These are phyloP conservation scores for Diglossa brunneiventris DNA, from an alignment of 2,113 vertebrate genomes.

Conservation along the genomic window DNA sequence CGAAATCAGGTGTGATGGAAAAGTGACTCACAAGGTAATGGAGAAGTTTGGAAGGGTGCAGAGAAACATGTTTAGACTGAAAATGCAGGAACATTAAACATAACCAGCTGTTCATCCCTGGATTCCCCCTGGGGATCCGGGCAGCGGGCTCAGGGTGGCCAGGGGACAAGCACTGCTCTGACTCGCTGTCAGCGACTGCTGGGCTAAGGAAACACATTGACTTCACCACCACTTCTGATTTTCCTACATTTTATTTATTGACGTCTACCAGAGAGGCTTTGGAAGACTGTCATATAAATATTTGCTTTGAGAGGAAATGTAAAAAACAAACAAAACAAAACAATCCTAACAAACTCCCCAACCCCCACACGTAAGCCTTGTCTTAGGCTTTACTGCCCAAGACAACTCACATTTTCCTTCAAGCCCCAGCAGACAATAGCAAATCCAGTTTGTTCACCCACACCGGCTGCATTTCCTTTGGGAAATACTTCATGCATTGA, in stretches of 20 bases:
- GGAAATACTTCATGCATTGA: background rate
- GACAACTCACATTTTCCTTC: background rate
- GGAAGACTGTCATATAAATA: background rate
- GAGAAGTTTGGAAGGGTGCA: background rate
- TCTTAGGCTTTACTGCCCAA: background rate
- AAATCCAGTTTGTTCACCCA: background rate
- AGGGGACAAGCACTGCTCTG: background rate
- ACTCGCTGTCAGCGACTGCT: background rate
- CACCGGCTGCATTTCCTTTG: background rate
- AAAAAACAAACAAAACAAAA: background rate
- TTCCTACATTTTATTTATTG: background rate
- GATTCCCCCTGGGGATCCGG: rapidly evolving
- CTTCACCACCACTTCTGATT: background rate
- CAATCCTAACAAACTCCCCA: too few species aligned
- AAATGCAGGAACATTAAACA: background rate
- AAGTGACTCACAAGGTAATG: background rate
- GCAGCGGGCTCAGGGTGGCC: background rate
- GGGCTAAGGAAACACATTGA: background rate
- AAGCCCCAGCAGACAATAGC: background rate
- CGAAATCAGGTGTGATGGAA: background rate
- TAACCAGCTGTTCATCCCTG: rapidly evolving
- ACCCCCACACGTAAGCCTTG: background rate
- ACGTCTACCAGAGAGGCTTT: background rate
- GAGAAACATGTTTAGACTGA: background rate
- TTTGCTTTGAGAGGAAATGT: background rate